Percentiles rank a stretch among this genome's conserved stretches.
phyloP scores from a whole-genome alignment of 1,140 invertebrate genomes.

The Maniola jurtina region DNA sequence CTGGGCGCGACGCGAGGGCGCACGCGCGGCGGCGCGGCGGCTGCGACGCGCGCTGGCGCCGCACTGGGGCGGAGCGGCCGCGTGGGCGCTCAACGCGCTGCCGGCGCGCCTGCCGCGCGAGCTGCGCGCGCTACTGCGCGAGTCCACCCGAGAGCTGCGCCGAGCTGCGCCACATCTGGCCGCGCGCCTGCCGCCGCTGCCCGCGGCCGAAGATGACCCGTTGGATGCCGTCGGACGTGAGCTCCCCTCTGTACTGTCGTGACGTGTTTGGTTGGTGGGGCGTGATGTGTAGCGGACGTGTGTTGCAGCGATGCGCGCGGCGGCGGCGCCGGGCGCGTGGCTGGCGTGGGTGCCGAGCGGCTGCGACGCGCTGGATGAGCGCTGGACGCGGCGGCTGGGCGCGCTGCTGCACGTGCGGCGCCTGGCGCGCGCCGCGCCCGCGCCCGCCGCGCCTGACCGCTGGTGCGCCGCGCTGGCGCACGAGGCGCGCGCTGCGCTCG shows the following conservation, averaged over 20 bases:
- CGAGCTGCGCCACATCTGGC: slow-evolving; percentile 43
- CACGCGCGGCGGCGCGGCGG: slow-evolving; percentile 49
- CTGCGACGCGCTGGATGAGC: slow-evolving; percentile 30
- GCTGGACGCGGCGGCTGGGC: slow-evolving; percentile 46
- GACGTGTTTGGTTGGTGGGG: background rate
- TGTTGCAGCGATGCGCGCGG: background rate
- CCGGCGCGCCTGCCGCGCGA: slow-evolving; percentile 30
- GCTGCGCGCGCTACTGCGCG: slow-evolving; percentile 34
- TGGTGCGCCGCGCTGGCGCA: slow-evolving; percentile 36
- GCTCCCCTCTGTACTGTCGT: background rate
- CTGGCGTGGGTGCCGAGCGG: slow-evolving; percentile 43
- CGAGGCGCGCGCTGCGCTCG: slow-evolving; percentile 37
- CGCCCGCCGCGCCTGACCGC: slow-evolving; percentile 27
- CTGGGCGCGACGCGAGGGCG: slow-evolving; percentile 30
- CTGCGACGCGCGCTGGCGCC: slow-evolving; percentile 85
- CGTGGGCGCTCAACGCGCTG: slow-evolving; percentile 42
- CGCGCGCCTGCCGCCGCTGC: slow-evolving; percentile 34
- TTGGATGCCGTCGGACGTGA: slow-evolving; percentile 26
- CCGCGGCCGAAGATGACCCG: slow-evolving; percentile 23
- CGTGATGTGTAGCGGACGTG: background rate
- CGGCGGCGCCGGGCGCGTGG: slow-evolving; percentile 29
- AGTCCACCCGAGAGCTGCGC: slow-evolving; percentile 33
- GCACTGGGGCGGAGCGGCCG: slow-evolving; percentile 30
- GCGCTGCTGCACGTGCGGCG: slow-evolving; percentile 40
- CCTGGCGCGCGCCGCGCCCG: slow-evolving; percentile 20